Base-by-base conservation (phyloP, 2,113 vertebrate species). In the Monopterus albus region DNA sequence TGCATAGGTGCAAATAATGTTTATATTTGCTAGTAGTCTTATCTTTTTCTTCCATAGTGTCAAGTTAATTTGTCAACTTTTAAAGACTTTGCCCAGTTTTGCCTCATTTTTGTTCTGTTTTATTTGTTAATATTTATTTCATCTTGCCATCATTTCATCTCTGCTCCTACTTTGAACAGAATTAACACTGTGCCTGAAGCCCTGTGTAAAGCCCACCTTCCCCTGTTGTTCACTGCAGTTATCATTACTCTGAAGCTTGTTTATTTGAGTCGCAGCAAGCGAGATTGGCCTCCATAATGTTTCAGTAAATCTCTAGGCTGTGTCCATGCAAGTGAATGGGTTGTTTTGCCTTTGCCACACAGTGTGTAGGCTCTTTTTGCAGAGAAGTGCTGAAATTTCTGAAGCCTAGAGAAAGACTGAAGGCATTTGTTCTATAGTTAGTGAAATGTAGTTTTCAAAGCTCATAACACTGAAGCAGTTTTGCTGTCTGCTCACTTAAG, bases 351-450 rank as follows among this genome's bases (percentile, higher is more conserved):
- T 26, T 63, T 29, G 14, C 51, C 5, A 20, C 23, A 35, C 38
- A 5, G n/a, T 47, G 75, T 38, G 59, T 65, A 23, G 59, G 50
- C 65, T 42, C 33, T 20, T 57, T 8, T 14, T 61, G 33, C 38
- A 14, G 26, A 25, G 11, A 20, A 47, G 5, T 26, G 33, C 12
- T 3, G 4, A 36, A 56, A 21, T 47, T 15, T 39, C 20, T 21
- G 20, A n/a, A 29, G 13, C 25, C 55, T 20, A 50, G 42, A 42
- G 35, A 23, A 31, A 15, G 13, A 20, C 38, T 38, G 39, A 33
- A 47, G 36, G 45, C 26, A n/a, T n/a, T n/a, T n/a, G n/a, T n/a
- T n/a, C n/a, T n/a, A n/a, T 9, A 29, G 3, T 21, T 33, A 10
- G 25, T 23, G 14, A 58, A 46, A 15, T 23, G 6, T 18, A 1